Conservation (phyloP, 2,113 vertebrate species). For the Sterna hirundo region DNA sequence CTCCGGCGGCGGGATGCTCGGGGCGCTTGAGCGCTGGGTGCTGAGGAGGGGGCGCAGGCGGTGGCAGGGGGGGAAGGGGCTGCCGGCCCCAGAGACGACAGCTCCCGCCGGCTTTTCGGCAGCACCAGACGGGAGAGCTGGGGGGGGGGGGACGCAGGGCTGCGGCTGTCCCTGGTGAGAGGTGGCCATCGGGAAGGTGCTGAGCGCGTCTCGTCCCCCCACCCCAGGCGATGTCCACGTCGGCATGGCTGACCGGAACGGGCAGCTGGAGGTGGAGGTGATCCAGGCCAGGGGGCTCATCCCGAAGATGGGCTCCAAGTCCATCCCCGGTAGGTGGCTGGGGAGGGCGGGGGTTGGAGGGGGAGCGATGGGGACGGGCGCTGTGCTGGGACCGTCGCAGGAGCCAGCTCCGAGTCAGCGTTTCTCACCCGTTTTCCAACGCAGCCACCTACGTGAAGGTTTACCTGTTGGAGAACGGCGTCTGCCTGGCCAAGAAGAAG, state of each 20-base stretch:
- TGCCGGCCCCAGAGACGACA: background rate
- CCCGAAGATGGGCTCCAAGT: conserved; percentile 91
- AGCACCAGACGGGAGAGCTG: background rate
- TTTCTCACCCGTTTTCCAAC: background rate
- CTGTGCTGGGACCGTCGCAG: fast-evolving
- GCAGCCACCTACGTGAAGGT: conserved; percentile 94
- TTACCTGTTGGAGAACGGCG: conserved; percentile 92
- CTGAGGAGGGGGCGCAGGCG: background rate
- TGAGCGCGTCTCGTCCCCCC: background rate
- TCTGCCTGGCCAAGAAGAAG: conserved; percentile 96
- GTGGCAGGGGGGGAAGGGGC: background rate
- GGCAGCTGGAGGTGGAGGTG: conserved; percentile 96
- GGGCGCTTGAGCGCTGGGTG: background rate
- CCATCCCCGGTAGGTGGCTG: conserved; percentile 83
- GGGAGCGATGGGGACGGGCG: fast-evolving
- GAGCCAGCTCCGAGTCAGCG: background rate
- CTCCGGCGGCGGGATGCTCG: fast-evolving
- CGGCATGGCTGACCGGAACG: conserved; percentile 88
- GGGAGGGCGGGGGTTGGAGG: background rate
- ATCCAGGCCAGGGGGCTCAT: conserved; percentile 92
- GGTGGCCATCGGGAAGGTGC: background rate
- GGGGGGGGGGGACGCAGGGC: background rate
- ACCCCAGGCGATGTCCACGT: conserved; percentile 89
- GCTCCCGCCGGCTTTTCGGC: background rate
- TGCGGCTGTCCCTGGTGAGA: background rate